phyloP scores from a whole-genome alignment of 2,797 vertebrate genomes.

The Xiphorhynchus erythropygius region DNA sequence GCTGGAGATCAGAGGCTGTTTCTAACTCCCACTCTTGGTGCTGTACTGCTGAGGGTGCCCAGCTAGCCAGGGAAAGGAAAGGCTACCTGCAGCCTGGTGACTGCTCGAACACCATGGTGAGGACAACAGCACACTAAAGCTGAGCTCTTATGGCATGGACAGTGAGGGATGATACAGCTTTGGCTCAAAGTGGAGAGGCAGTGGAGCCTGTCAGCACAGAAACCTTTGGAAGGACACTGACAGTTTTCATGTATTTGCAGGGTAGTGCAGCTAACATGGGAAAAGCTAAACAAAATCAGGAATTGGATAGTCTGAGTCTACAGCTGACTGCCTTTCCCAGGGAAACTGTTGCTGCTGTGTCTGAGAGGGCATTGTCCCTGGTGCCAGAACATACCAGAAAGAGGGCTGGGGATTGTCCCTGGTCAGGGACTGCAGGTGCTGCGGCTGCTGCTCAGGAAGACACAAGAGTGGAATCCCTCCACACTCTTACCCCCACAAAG shows the following conservation, averaged over 20 bases:
- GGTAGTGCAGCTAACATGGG: neutral
- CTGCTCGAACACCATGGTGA: neutral
- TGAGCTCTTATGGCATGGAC: accelerated
- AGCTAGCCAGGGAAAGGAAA: neutral
- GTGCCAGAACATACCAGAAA: neutral
- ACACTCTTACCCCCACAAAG: neutral
- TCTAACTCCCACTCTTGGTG: neutral
- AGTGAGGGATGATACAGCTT: accelerated
- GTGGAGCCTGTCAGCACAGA: neutral
- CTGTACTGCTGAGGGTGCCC: neutral
- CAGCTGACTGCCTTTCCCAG: neutral
- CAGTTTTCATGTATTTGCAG: neutral
- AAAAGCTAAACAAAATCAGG: neutral
- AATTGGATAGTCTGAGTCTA: neutral
- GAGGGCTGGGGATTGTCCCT: neutral
- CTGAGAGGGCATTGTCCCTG: accelerated
- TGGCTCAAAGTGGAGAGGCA: neutral
- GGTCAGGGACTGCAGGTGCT: neutral
- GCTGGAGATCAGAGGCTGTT: neutral
- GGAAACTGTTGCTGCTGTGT: neutral
- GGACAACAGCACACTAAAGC: accelerated
- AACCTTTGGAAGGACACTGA: neutral
- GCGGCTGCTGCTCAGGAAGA: neutral
- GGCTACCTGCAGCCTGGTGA: accelerated
- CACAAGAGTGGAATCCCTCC: accelerated